Conservation (phyloP, 2,888 invertebrate genomes). For the Dolichopus griseipennis region DNA sequence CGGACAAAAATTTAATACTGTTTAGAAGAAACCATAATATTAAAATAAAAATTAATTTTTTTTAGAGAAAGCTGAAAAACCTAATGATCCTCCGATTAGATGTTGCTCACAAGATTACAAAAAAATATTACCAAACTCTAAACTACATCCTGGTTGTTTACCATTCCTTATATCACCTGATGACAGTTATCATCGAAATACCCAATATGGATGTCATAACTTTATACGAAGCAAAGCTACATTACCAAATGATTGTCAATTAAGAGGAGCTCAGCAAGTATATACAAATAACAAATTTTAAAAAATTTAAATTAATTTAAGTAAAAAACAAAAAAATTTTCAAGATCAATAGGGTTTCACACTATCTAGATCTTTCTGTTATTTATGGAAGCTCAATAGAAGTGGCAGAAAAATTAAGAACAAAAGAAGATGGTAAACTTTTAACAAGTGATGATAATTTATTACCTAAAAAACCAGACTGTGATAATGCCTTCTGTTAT, state of each 20-base stretch:
- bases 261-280: constrained; percentile 53
- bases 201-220: constrained; percentile 50
- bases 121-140: constrained; percentile 42
- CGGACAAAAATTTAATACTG: no score
- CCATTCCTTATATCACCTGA: constrained; percentile 50
- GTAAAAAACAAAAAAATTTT: background rate
- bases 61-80: background rate
- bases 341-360: constrained; percentile 26
- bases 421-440: constrained; percentile 43
- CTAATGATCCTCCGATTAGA: constrained; percentile 9
- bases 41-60: no score
- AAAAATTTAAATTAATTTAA: background rate
- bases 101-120: constrained; percentile 22
- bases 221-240: constrained; percentile 44
- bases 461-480: constrained; percentile 28
- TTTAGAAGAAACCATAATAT: no score
- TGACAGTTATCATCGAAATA: constrained; percentile 48
- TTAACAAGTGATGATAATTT: constrained; percentile 39
- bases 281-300: background rate
- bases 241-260: constrained; percentile 45
- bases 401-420: constrained; percentile 41
- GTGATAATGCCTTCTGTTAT: constrained; percentile 43
- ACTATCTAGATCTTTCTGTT: constrained; percentile 41
- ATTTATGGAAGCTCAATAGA: constrained; percentile 27
- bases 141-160: constrained; percentile 51